These are phyloP conservation scores for Stenurella melanura DNA, from an alignment of 2,888 invertebrate genomes.

Conservation along the genomic window DNA sequence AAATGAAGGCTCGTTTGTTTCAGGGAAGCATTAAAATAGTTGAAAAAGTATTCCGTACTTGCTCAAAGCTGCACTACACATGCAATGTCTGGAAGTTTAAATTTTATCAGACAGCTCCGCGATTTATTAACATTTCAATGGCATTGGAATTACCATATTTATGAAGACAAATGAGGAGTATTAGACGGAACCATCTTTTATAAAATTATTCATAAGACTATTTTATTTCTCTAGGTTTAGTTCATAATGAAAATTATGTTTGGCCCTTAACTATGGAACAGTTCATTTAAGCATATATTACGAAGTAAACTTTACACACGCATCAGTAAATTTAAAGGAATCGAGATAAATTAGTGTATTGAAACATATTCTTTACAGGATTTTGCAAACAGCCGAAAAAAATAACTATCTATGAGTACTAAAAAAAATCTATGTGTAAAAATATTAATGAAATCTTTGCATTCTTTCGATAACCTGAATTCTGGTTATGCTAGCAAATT, in stretches of 20 bases:
- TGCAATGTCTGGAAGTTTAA: conserved; percentile 43
- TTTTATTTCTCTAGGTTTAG: neutral
- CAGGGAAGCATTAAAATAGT: conserved; percentile 44
- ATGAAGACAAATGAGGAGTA: conserved; percentile 24
- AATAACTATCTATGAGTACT: no score
- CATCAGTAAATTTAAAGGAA: no score
- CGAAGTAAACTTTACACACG: neutral
- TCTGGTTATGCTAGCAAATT: no score
- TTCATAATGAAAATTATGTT: no score
- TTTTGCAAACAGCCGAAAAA: no score
- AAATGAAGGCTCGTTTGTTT: conserved; percentile 40
- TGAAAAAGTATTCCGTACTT: conserved; percentile 41
- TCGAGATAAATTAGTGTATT: no score
- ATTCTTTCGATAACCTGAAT: no score
- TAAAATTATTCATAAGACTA: neutral
- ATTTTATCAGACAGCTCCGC: conserved; percentile 44
- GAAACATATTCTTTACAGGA: no score
- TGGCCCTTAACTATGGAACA: neutral
- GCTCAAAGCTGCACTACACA: conserved; percentile 36
- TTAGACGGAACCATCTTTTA: conserved; percentile 9
- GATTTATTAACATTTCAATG: conserved; percentile 39
- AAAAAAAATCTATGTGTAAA: no score
- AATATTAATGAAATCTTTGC: no score
- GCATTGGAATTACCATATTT: conserved; percentile 33
- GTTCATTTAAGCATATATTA: neutral